A percentile compares a stretch with the other conserved stretches of the same genome.
Conservation (phyloP, 2,888 invertebrate genomes). For the Rugalucina vietnamica region DNA sequence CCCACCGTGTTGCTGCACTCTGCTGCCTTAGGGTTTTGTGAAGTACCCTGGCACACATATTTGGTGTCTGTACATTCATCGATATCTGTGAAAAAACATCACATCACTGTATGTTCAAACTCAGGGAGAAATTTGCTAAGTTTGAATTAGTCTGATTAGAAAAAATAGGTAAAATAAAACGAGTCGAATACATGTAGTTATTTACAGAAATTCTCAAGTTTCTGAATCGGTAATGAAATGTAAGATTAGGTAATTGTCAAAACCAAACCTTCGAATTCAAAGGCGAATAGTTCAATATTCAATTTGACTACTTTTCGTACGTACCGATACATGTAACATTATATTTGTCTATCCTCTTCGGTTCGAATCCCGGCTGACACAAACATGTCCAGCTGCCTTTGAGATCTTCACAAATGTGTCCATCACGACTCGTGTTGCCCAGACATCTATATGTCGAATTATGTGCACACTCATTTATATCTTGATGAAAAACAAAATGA, state of each 20-base stretch:
- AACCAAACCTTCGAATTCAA: too few relatives aligned
- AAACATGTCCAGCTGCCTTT: neutral
- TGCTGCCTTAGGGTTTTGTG: neutral
- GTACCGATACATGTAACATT: neutral
- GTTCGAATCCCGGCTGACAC: neutral
- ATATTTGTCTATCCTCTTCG: neutral
- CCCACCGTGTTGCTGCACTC: neutral
- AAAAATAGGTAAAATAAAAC: too few relatives aligned
- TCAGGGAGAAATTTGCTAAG: too few relatives aligned
- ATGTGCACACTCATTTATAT: neutral
- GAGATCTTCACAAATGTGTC: neutral
- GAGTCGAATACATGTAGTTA: too few relatives aligned
- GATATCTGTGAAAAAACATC: neutral
- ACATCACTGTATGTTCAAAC: too few relatives aligned
- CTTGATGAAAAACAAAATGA: too few relatives aligned
- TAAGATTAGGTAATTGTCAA: too few relatives aligned
- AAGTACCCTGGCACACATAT: neutral
- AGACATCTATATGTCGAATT: neutral
- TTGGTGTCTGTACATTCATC: neutral
- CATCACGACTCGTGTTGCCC: neutral
- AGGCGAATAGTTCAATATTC: too few relatives aligned
- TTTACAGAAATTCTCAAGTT: too few relatives aligned
- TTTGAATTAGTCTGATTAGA: too few relatives aligned
- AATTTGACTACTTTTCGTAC: too few relatives aligned
- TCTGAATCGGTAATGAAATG: too few relatives aligned